Conservation (phyloP, 2,113 vertebrate species). For the Colossoma macropomum region DNA sequence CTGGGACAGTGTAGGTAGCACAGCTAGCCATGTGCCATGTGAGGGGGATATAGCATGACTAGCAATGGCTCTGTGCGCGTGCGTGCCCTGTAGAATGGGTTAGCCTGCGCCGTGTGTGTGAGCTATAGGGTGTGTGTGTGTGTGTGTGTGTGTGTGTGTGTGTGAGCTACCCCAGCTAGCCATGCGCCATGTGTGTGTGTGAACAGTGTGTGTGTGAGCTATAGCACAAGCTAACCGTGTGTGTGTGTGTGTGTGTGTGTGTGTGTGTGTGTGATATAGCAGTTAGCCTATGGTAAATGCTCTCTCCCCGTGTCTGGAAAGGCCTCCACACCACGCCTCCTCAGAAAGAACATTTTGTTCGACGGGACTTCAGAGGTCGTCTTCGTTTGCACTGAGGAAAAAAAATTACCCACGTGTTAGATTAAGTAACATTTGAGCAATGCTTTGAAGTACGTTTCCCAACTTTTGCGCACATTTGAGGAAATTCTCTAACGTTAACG, state of each 20-base stretch:
- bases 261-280: slow-evolving; percentile 28
- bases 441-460: slow-evolving; percentile 59
- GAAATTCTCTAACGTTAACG: slow-evolving; percentile 14
- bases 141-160: neutral
- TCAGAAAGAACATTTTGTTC: slow-evolving; percentile 77
- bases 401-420: slow-evolving; percentile 62
- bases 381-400: slow-evolving; percentile 61
- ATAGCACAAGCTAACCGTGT: neutral
- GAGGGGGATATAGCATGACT: neutral
- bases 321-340: slow-evolving; percentile 70
- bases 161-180: neutral
- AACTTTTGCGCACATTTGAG: slow-evolving; percentile 57
- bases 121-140: neutral
- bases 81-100: neutral
- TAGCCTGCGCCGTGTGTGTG: neutral
- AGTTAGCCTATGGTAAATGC: slow-evolving; percentile 47
- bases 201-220: neutral
- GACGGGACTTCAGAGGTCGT: slow-evolving; percentile 64
- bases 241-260: slow-evolving; percentile 17
- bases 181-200: neutral
- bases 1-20: neutral
- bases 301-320: slow-evolving; percentile 59
- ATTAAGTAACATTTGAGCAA: slow-evolving; percentile 65
- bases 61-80: neutral
- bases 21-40: neutral